Evolutionary conservation across 2,797 vertebrate species (phyloP).

Genomic region (Botia kubotai): DNA sequence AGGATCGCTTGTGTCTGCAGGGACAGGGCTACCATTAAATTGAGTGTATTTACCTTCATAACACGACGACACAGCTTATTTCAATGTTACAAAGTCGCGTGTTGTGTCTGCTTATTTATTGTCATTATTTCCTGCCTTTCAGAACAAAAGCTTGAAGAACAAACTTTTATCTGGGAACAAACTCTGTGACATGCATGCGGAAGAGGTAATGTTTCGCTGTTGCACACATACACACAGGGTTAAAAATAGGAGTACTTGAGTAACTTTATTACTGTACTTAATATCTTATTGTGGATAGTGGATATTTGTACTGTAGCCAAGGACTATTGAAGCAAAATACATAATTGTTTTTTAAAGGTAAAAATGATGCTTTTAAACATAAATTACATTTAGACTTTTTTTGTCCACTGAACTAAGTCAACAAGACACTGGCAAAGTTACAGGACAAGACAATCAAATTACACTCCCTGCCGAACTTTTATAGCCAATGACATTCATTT

Average conservation of each 20-base stretch:
- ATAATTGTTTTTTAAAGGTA: neutral
- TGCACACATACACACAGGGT: neutral
- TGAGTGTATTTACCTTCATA: constrained; percentile 39
- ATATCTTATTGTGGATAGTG: neutral
- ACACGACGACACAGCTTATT: constrained; percentile 22
- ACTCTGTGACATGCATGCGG: constrained; percentile 92
- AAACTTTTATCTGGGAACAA: constrained; percentile 96
- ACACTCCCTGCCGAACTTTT: neutral
- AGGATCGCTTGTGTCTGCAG: constrained; percentile 27
- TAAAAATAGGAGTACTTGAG: neutral
- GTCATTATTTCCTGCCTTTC: constrained; percentile 58
- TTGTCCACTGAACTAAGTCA: neutral
- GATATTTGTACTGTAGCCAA: neutral
- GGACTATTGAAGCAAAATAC: neutral
- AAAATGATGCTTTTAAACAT: neutral
- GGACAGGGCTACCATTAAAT: constrained; percentile 31
- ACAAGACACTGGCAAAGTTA: neutral
- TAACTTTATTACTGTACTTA: neutral
- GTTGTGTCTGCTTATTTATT: constrained; percentile 30
- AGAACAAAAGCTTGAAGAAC: constrained; percentile 99
- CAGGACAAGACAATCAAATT: neutral
- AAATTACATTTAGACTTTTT: neutral
- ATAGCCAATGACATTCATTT: constrained; percentile 3
- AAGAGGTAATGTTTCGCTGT: constrained; percentile 84
- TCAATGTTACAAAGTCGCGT: constrained; percentile 13